Evolutionary conservation across 2,888 invertebrate species (phyloP).

Genomic region (Apoderus coryli): DNA sequence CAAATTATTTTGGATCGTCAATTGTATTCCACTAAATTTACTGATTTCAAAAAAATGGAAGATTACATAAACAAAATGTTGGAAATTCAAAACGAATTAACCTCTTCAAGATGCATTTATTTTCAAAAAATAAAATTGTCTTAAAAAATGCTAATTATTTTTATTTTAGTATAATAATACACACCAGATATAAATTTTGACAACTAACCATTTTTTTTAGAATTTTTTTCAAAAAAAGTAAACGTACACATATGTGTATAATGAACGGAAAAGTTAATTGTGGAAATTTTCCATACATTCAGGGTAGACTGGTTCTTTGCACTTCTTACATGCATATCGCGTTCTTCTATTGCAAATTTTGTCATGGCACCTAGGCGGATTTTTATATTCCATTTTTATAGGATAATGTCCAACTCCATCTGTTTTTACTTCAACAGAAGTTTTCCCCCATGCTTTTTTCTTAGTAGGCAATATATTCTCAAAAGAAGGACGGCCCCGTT

Average conservation of each 20-base stretch:
- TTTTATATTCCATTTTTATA: conserved; percentile 10
- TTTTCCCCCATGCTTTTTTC: conserved; percentile 12
- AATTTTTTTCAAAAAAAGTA: neutral
- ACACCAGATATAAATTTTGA: no score
- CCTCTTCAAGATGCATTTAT: no score
- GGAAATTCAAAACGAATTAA: no score
- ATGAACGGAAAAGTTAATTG: conserved; percentile 7
- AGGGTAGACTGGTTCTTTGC: conserved; percentile 9
- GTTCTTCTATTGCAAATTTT: conserved; percentile 11
- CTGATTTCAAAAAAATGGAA: no score
- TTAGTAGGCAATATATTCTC: conserved; percentile 8
- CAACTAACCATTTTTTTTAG: no score
- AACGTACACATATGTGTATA: conserved; percentile 4
- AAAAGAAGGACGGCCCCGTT: conserved; percentile 10
- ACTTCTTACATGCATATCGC: conserved; percentile 8
- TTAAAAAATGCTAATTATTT: conserved; percentile 1
- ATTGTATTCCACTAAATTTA: no score
- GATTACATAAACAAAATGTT: no score
- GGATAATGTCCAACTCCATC: conserved; percentile 12
- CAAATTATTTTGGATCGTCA: no score
- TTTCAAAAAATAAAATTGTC: conserved; percentile 2
- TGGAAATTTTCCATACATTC: conserved; percentile 12
- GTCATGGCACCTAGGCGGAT: conserved; percentile 12
- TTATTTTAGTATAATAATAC: no score
- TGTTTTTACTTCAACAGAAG: conserved; percentile 9